Evolutionary conservation across 2,888 invertebrate genomes (phyloP).

Genomic region (Augiades crinisus): DNA sequence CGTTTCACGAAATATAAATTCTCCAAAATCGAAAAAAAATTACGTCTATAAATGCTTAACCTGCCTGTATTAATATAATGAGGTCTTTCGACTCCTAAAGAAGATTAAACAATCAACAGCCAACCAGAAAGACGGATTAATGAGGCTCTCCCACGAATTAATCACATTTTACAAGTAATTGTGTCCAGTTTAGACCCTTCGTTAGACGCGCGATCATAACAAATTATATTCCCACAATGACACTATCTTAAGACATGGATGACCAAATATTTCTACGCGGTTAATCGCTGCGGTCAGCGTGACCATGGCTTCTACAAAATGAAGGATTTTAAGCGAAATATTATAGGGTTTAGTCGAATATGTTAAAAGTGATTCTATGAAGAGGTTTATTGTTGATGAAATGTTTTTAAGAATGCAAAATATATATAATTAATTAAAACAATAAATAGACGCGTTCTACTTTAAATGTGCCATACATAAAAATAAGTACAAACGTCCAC

Average conservation of each 20-base stretch:
- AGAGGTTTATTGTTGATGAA: too few relatives aligned
- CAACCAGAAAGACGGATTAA: neutral
- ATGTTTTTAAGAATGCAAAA: too few relatives aligned
- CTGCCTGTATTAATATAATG: neutral
- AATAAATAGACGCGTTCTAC: too few relatives aligned
- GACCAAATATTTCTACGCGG: slow-evolving; percentile 60
- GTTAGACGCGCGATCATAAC: slow-evolving; percentile 19
- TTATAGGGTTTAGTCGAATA: too few relatives aligned
- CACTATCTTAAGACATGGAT: slow-evolving; percentile 38
- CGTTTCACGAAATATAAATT: too few relatives aligned
- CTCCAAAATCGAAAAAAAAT: too few relatives aligned
- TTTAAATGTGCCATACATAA: too few relatives aligned
- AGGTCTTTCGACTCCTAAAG: neutral
- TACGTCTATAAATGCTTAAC: too few relatives aligned
- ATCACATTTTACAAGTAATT: slow-evolving; percentile 17
- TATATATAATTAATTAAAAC: too few relatives aligned
- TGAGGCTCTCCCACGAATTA: slow-evolving; percentile 7
- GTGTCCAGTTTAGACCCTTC: slow-evolving; percentile 1
- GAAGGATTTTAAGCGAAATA: too few relatives aligned
- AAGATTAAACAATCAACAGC: slow-evolving; percentile 2
- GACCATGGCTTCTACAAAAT: neutral
- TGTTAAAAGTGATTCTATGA: too few relatives aligned
- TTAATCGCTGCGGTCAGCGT: slow-evolving; percentile 41
- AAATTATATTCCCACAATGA: slow-evolving; percentile 22
- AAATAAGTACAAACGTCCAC: too few relatives aligned